Evolutionary conservation across 2,797 vertebrate species (phyloP).

Genomic region (Gymnothorax reevesii): DNA sequence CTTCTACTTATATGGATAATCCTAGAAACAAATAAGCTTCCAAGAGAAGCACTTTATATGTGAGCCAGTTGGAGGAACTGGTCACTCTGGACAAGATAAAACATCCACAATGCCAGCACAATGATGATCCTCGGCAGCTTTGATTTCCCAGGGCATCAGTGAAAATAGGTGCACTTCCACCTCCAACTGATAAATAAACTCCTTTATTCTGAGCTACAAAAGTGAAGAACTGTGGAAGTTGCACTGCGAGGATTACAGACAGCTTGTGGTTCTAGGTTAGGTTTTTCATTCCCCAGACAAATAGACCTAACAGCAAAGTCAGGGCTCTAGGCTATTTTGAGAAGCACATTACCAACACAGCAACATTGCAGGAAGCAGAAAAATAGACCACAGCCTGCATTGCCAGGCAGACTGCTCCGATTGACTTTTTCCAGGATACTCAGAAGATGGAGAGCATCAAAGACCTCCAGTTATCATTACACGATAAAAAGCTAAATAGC

Average conservation of each 20-base stretch:
- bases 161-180: not conserved
- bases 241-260: slow-evolving; percentile 18
- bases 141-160: not conserved
- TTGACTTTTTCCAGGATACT: not conserved
- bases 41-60: too few species aligned
- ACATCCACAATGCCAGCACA: too few species aligned
- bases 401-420: slow-evolving; percentile 5
- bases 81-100: too few species aligned
- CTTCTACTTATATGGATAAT: too few species aligned
- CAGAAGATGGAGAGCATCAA: not conserved
- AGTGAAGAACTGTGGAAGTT: slow-evolving; percentile 2
- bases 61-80: too few species aligned
- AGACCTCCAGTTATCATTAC: not conserved
- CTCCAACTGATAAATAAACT: not conserved
- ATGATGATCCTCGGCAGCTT: too few species aligned
- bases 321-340: slow-evolving; percentile 23
- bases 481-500: not conserved
- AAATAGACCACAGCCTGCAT: not conserved
- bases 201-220: not conserved
- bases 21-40: too few species aligned
- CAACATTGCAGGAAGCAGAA: slow-evolving; percentile 17
- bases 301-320: slow-evolving; percentile 26
- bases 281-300: slow-evolving; percentile 14
- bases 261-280: slow-evolving; percentile 8
- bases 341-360: slow-evolving; percentile 21